A percentile compares a stretch with the other conserved stretches of the same genome.
Conservation (phyloP, 2,797 vertebrate genomes). For the Scomberomorus guttatus region DNA sequence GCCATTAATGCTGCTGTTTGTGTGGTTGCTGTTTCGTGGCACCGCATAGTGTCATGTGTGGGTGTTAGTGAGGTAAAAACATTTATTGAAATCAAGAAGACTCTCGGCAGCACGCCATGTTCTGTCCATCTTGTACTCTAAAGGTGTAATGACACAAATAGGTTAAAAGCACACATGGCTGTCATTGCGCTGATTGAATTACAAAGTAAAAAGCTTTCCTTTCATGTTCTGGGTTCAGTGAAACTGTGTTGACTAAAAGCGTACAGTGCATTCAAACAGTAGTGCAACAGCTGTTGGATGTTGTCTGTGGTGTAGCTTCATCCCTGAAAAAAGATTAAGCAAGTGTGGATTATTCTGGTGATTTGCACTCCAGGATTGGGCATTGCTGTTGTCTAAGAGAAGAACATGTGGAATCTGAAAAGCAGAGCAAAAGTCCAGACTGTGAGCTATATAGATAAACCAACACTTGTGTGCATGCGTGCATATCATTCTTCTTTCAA, state of each 20-base stretch:
- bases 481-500: background rate
- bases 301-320: constrained; percentile 21
- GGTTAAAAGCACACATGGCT: constrained; percentile 39
- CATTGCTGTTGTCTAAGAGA: constrained; percentile 25
- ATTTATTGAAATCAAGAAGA: constrained; percentile 34
- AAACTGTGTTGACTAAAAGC: constrained; percentile 7
- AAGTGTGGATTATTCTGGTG: constrained; percentile 39
- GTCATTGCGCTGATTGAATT: constrained; percentile 47
- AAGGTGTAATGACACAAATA: constrained; percentile 46
- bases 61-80: constrained; percentile 4
- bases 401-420: constrained; percentile 6
- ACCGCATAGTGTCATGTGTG: constrained; percentile 23
- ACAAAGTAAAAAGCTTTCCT: constrained; percentile 30
- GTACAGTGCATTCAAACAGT: background rate
- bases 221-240: constrained; percentile 15
- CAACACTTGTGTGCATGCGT: background rate
- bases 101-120: constrained; percentile 26
- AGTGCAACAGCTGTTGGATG: constrained; percentile 22
- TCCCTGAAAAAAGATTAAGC: constrained; percentile 38
- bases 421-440: constrained; percentile 38
- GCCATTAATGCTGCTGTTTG: constrained; percentile 40
- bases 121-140: constrained; percentile 23
- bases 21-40: constrained; percentile 19
- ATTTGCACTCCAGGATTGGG: background rate
- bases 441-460: constrained; percentile 35